Base-by-base conservation (phyloP, 1,140 invertebrate genomes). In the Melipona quadrifasciata region DNA sequence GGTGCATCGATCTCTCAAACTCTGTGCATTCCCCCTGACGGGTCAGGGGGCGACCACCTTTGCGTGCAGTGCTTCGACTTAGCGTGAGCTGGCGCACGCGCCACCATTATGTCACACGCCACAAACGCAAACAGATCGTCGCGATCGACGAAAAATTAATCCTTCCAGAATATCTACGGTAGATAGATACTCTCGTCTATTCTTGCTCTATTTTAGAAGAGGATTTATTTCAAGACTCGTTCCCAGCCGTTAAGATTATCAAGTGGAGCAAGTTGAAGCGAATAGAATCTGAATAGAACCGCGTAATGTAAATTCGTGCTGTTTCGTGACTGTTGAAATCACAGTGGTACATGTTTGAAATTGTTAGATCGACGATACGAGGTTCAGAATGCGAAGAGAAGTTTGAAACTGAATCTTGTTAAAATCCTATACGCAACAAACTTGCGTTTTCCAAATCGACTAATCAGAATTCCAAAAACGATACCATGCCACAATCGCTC, bases 1-100 rank as follows among this genome's bases (percentile, higher is more conserved):
- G 87, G 93, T 89, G 91, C 92, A 94, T 94, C 94, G 94, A 94
- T 94, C 91, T 93, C 91, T 90, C 89, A 81, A 91, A 92, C 91
- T 58, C 74, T 88, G 92, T 93, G 91, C 91, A 94, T 93, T 93
- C 90, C 87, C 91, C 80, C 88, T 83, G 89, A 80, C 82, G 90
- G 93, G 93, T 94, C 93, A 94, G 91, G 76, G 93, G 39, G 92
- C 91, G 92, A 94, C 90, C 87, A 93, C 92, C 93, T 93, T 92
- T 86, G 87, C 85, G 89, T 84, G 84, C 84, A 82, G 47, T 72
- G 82, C 74, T 90, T 84, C 90, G 75, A 90, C 88, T 92, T 85
- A 82, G 39, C 87, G 80, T 86, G 86, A 67, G 39, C 58, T 84
- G 82, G 89, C 92, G 87, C 91, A 90, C 81, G 88, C 92, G 90